These are phyloP conservation scores for Fratercula arctica DNA, from an alignment of 2,797 vertebrate species.

Conservation along the genomic window DNA sequence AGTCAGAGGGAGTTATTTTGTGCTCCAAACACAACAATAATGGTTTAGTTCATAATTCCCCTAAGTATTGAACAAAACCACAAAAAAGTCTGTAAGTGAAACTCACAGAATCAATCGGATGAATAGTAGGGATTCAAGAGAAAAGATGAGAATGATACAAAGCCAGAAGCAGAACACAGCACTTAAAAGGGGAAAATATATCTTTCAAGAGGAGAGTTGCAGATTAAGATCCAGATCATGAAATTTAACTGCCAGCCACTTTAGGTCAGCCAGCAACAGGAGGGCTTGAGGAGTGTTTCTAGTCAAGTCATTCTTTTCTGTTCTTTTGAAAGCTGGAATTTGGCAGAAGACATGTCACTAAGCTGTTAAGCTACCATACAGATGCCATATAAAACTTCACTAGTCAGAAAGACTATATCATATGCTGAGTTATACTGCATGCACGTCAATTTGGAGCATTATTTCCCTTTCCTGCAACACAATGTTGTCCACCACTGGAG, in stretches of 20 bases:
- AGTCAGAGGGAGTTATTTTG: background rate
- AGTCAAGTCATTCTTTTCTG: background rate
- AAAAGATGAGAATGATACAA: background rate
- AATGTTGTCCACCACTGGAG: background rate
- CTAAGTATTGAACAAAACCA: background rate
- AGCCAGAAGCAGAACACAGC: background rate
- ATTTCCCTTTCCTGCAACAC: background rate
- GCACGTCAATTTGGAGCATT: background rate
- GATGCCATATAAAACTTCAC: background rate
- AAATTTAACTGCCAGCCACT: background rate
- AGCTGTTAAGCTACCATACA: background rate
- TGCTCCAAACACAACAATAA: background rate
- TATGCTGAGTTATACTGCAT: background rate
- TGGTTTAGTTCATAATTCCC: background rate
- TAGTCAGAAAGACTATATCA: background rate
- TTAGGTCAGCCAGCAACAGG: background rate
- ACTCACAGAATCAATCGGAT: background rate
- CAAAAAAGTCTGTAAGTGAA: background rate
- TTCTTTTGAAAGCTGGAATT: background rate
- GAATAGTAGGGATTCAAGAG: background rate
- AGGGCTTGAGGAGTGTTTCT: background rate
- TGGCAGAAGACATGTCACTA: background rate
- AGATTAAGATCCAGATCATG: background rate
- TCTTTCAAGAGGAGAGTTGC: background rate
- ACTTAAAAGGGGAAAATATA: background rate